Evolutionary conservation across 2,113 vertebrate species (phyloP).

Genomic region (Psammodynastes pulverulentus): DNA sequence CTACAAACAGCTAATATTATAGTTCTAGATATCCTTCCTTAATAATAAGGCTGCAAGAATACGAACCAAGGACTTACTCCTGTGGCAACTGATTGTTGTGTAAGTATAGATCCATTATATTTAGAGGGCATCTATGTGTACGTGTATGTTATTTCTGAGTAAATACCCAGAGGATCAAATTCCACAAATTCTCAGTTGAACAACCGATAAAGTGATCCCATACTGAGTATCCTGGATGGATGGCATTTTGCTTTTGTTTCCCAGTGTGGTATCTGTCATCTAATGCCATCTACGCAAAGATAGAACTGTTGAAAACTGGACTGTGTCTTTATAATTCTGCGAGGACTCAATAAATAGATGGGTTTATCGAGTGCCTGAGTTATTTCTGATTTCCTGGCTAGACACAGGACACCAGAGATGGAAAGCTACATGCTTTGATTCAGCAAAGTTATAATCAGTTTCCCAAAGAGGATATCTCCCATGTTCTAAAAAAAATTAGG

Average conservation of each 20-base stretch:
- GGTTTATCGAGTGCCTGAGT: not conserved
- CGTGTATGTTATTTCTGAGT: not conserved
- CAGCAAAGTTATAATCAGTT: not conserved
- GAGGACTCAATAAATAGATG: not conserved
- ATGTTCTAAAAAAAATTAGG: not conserved
- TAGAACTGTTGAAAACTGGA: not conserved
- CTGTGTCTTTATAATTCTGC: not conserved
- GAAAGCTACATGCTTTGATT: not conserved
- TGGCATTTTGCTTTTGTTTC: not conserved
- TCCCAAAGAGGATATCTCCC: not conserved
- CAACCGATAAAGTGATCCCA: not conserved
- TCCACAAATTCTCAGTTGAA: not conserved
- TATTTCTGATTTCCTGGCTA: not conserved
- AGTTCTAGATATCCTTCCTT: not conserved
- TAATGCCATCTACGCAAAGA: not conserved
- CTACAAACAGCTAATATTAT: not conserved
- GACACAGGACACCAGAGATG: not conserved
- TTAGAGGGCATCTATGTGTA: not conserved
- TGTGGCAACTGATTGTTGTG: not conserved
- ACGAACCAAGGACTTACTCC: not conserved
- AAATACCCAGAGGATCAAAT: not conserved
- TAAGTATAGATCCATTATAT: not conserved
- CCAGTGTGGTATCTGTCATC: not conserved
- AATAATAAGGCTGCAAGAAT: not conserved
- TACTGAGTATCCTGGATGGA: not conserved